A percentile compares a stretch with the other conserved stretches of the same genome.
phyloP scores from a whole-genome alignment of 2,888 invertebrate genomes.

The Idaea dimidiata region DNA sequence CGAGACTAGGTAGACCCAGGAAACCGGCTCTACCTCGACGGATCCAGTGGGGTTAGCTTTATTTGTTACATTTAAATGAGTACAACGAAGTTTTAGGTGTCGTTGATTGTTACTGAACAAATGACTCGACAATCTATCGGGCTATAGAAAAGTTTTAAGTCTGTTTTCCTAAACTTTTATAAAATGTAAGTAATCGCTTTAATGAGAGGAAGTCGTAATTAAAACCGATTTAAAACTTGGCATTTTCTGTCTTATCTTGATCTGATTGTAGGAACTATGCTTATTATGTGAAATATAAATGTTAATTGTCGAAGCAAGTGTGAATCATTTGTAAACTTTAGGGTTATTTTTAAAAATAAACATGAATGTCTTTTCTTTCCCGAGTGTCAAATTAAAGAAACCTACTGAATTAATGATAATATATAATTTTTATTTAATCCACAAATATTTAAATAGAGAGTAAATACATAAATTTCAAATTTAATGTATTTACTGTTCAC shows the following conservation, averaged over 20 bases:
- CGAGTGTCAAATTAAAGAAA: too few relatives aligned
- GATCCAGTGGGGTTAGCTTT: too few relatives aligned
- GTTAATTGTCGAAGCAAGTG: conserved; percentile 28
- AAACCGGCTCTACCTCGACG: too few relatives aligned
- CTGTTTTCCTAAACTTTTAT: background rate
- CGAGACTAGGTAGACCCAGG: too few relatives aligned
- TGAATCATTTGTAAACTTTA: conserved; percentile 28
- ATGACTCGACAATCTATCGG: background rate
- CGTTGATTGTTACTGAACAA: too few relatives aligned
- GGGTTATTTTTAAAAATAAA: conserved; percentile 23
- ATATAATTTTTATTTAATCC: too few relatives aligned
- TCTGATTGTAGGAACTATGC: conserved; percentile 27
- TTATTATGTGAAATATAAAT: conserved; percentile 25
- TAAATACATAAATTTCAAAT: too few relatives aligned
- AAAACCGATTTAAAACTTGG: conserved; percentile 26
- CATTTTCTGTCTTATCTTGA: conserved; percentile 23
- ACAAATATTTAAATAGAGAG: too few relatives aligned
- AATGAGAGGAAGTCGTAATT: conserved; percentile 30
- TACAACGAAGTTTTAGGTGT: too few relatives aligned
- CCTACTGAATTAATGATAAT: too few relatives aligned
- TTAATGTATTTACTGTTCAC: too few relatives aligned
- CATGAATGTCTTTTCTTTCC: conserved; percentile 7
- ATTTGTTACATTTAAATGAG: background rate
- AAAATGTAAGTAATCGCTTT: conserved; percentile 18
- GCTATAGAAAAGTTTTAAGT: background rate